These are phyloP conservation scores for Oreonectes daqikongensis DNA, from an alignment of 2,797 vertebrate genomes.

Conservation along the genomic window DNA sequence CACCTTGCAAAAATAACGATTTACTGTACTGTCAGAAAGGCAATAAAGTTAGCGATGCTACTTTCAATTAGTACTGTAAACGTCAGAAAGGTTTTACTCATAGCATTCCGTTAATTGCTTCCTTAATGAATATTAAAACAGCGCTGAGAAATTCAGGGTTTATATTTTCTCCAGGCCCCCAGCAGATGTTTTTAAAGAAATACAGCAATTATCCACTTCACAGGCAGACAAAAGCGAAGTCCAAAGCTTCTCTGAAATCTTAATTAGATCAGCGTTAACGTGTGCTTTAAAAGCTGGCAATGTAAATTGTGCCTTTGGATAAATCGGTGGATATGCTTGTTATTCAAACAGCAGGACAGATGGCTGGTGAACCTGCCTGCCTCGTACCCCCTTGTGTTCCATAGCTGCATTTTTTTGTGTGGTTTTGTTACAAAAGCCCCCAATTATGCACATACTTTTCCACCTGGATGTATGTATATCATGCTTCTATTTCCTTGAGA, in stretches of 20 bases:
- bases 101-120: slow-evolving; percentile 39
- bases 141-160: background rate
- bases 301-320: slow-evolving; percentile 24
- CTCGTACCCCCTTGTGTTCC: slow-evolving; percentile 12
- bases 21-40: background rate
- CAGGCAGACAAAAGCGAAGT: slow-evolving; percentile 19
- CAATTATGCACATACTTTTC: background rate
- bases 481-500: background rate
- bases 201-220: slow-evolving; percentile 34
- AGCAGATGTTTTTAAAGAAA: slow-evolving; percentile 34
- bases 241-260: slow-evolving; percentile 10
- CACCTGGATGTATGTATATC: background rate
- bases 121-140: slow-evolving; percentile 40
- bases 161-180: slow-evolving; percentile 1
- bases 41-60: background rate
- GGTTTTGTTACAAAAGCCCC: background rate
- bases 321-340: slow-evolving; percentile 27
- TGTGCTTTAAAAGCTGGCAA: slow-evolving; percentile 18
- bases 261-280: slow-evolving; percentile 28
- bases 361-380: slow-evolving; percentile 29
- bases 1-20: background rate
- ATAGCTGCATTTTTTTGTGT: background rate
- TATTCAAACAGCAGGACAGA: slow-evolving; percentile 38
- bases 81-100: slow-evolving; percentile 14
- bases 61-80: slow-evolving; percentile 9